A percentile compares a stretch with the other conserved stretches of the same genome.
phyloP scores from a whole-genome alignment of 2,888 invertebrate genomes.

The Pterostichus niger region DNA sequence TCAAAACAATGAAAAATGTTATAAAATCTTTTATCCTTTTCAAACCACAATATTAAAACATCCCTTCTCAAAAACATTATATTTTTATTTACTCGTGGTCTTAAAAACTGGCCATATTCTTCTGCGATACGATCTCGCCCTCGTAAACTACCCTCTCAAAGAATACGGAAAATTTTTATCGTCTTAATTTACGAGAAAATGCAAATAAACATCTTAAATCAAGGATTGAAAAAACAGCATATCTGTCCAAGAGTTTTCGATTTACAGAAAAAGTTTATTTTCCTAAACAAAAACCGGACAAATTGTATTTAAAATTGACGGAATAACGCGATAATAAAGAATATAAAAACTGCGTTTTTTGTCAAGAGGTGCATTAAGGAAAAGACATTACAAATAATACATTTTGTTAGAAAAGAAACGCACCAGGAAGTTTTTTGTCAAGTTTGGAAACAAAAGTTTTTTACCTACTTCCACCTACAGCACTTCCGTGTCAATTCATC shows the following conservation, averaged over 20 bases:
- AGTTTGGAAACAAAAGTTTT: conserved; percentile 57
- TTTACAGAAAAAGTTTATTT: conserved; percentile 1
- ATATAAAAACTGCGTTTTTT: conserved; percentile 17
- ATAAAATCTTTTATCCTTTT: neutral
- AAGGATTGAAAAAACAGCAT: conserved; percentile 47
- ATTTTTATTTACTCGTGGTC: conserved; percentile 24
- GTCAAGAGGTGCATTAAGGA: conserved; percentile 16
- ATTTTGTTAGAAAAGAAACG: conserved; percentile 40
- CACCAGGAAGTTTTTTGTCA: conserved; percentile 9
- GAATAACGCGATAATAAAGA: neutral
- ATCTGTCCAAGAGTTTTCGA: conserved; percentile 21
- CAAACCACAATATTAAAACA: conserved; percentile 15
- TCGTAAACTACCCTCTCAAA: conserved; percentile 36
- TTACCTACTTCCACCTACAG: conserved; percentile 11
- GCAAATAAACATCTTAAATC: conserved; percentile 60
- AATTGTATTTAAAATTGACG: conserved; percentile 12
- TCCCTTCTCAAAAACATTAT: conserved; percentile 30
- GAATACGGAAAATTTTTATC: conserved; percentile 49
- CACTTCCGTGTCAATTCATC: conserved; percentile 49
- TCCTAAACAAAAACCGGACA: neutral
- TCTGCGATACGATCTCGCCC: conserved; percentile 23
- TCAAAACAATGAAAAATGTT: neutral
- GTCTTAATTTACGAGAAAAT: conserved; percentile 60
- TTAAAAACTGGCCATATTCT: conserved; percentile 30
- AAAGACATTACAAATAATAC: conserved; percentile 57